These are phyloP conservation scores for Phyllotis vaccarum DNA, from an alignment of 2,797 vertebrate genomes.

Conservation along the genomic window DNA sequence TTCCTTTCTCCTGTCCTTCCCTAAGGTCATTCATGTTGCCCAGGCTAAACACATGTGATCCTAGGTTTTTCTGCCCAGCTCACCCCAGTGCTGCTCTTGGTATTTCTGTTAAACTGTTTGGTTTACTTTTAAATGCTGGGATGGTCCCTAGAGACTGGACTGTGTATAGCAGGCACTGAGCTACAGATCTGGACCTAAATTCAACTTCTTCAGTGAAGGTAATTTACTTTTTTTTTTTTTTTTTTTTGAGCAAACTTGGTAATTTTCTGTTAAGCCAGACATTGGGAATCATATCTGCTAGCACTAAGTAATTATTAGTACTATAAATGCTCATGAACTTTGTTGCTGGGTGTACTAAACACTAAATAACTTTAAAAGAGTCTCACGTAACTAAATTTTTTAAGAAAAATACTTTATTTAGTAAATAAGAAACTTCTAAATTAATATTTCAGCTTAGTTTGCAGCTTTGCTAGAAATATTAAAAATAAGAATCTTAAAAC, in stretches of 20 bases:
- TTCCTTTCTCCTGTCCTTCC: not conserved
- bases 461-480: slow-evolving; percentile 23
- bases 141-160: not conserved
- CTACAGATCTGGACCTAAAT: not conserved
- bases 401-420: not conserved
- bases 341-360: not conserved
- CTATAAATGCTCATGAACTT: not conserved
- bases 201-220: not conserved
- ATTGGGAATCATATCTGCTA: not conserved
- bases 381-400: not conserved
- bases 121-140: not conserved
- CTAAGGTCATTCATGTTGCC: not conserved
- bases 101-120: not conserved
- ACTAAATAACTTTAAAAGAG: not conserved
- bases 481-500: not conserved
- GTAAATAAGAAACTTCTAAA: not conserved
- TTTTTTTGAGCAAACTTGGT: not conserved
- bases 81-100: not conserved
- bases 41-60: not conserved
- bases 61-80: not conserved
- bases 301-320: not conserved
- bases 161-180: not conserved
- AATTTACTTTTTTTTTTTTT: not conserved
- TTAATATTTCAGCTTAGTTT: slow-evolving; percentile 15
- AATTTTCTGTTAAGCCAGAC: not conserved